Base-by-base conservation (phyloP, 2,113 vertebrate species). In the Prunella fulvescens region DNA sequence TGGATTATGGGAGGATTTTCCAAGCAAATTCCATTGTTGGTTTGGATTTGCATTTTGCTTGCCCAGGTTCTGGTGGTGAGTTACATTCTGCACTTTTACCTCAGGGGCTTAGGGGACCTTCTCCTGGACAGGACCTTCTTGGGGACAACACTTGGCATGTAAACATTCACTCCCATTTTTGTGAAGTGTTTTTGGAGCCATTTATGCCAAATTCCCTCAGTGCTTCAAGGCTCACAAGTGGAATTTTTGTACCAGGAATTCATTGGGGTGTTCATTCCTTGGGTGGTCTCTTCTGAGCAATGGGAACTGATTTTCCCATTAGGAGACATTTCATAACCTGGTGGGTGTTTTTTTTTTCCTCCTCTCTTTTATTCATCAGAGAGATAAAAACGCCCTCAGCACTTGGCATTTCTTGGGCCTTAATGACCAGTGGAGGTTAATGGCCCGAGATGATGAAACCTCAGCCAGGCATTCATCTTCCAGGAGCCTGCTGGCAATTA, bases 381-480 rank as follows among this genome's bases (percentile, higher is more conserved):
- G 33, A 73, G 62, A 87, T 91, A 58, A 67, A 90, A 95, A 73
- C n/a, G 8, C 84, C 88, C 73, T 81, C 17, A 44, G 82, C 77
- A 56, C 24, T 22, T 51, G 82, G 47, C 66, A 80, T 95, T 91
- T 93, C 65, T 42, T 84, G 33, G 65, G 83, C 66, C 82, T 93
- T 92, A 85, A 90, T 82, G 93, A 80, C 39, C 77, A 39, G 35
- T 14, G 19, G 42, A 53, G 73, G 45, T 77, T 73, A 92, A 96
- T 90, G 70, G 70, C 57, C 81, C 5, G 39, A 78, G 66, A n/a
- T 65, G 42, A 71, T 95, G 95, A 88, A 95, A 72, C 66, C 90
- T 73, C 94, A 95, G 92, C 76, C 92, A 80, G 77, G 87, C 72
- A 42, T 94, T 88, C 67, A 91, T 96, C 82, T 87, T 92, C 90